These are phyloP conservation scores for Morone saxatilis DNA, from an alignment of 2,113 vertebrate genomes.

Conservation along the genomic window DNA sequence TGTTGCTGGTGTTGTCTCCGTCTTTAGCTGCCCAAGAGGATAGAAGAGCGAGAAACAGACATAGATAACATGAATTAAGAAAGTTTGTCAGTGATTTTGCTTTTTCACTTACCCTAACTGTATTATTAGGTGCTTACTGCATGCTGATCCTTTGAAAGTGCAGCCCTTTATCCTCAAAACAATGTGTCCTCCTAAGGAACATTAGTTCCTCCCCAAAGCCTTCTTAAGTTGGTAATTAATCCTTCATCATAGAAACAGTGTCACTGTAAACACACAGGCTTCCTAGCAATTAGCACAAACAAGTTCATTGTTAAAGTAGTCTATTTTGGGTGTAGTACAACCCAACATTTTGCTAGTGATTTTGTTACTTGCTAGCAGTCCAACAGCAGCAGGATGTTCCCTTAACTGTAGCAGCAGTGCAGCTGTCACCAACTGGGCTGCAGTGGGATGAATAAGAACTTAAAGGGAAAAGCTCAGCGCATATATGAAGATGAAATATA, in stretches of 20 bases:
- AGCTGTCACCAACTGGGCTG: not conserved
- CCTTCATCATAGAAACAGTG: slow-evolving; percentile 16
- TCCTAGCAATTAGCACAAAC: slow-evolving; percentile 30
- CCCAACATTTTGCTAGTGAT: not conserved
- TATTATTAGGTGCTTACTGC: slow-evolving; percentile 15
- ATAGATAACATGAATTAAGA: not conserved
- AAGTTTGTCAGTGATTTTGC: not conserved
- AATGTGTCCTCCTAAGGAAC: slow-evolving; percentile 21
- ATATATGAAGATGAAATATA: not conserved
- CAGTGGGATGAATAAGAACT: not conserved
- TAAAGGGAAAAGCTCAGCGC: not conserved
- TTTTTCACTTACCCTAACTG: not conserved
- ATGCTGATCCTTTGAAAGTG: not conserved
- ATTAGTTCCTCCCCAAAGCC: slow-evolving; percentile 15
- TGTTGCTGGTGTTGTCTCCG: not conserved
- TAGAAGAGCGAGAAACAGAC: not conserved
- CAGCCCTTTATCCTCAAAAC: not conserved
- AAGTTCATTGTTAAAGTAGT: slow-evolving; percentile 22
- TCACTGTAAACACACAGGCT: slow-evolving; percentile 9
- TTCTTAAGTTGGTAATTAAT: slow-evolving; percentile 30
- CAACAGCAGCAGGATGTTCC: not conserved
- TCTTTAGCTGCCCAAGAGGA: not conserved
- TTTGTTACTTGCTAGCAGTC: not conserved
- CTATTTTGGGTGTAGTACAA: slow-evolving; percentile 22
- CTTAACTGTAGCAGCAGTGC: not conserved